Percentiles rank a stretch among this genome's conserved stretches.
Conservation (phyloP, 2,113 vertebrate species). For the Phalacrocorax pelagicus region DNA sequence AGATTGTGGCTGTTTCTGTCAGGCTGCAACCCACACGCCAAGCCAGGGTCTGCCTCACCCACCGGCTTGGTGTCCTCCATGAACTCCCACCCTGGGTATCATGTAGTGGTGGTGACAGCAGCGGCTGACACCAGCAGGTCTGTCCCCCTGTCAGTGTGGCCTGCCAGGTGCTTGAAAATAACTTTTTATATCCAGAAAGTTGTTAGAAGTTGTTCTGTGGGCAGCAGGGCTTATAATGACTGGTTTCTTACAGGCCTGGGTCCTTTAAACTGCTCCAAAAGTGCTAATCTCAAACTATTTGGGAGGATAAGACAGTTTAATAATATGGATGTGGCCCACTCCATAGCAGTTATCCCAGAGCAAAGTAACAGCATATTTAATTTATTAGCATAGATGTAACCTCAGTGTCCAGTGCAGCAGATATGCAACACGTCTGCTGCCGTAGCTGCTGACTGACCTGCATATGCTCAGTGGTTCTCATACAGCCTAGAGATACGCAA, state of each 20-base stretch:
- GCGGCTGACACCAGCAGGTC: not conserved
- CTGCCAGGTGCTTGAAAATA: not conserved
- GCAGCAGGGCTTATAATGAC: not conserved
- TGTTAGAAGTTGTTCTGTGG: not conserved
- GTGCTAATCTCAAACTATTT: not conserved
- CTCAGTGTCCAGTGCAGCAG: not conserved
- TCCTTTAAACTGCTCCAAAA: not conserved
- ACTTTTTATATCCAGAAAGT: too few species aligned
- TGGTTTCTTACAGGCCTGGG: not conserved
- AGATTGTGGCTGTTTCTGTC: not conserved
- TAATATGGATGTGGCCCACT: not conserved
- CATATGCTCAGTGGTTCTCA: not conserved
- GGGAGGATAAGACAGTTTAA: not conserved
- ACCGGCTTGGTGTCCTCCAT: not conserved
- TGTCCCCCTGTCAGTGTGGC: not conserved
- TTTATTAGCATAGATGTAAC: not conserved
- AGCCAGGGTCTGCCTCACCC: not conserved
- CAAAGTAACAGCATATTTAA: not conserved
- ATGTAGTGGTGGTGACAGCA: not conserved
- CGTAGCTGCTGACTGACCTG: not conserved
- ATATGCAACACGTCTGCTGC: not conserved
- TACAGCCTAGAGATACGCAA: not conserved
- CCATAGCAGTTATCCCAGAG: not conserved
- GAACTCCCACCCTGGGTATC: not conserved
- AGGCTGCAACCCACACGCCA: not conserved